Base-by-base conservation (phyloP, 1,140 invertebrate species). In the Drosophila cardini region DNA sequence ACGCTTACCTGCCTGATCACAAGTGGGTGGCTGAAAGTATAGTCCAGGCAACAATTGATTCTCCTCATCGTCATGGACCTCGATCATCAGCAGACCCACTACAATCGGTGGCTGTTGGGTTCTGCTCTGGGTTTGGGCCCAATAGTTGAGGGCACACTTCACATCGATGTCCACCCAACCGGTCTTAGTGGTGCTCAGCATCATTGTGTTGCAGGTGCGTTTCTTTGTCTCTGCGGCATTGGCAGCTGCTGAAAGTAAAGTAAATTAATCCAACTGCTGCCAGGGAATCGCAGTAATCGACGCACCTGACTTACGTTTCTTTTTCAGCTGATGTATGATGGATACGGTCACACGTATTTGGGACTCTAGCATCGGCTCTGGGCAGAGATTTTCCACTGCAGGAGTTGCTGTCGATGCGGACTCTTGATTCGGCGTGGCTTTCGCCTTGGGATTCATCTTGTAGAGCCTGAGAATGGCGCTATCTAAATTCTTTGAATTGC, bases 1-100 rank as follows among this genome's bases (percentile, higher is more conserved):
- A 92, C 91, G 90, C 91, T 84, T 92, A 92, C 91, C 90, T 92
- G 91, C 91, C 91, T 92, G 78, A 34, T 87, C 81, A 55, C 91
- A 92, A 65, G 80, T 82, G 43, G 91, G 91, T 71, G 91, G 91
- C 56, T 73, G 80, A 30, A 92, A 92, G 64, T 79, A 92, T 11
- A 79, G 69, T 2, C 91, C 91, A 13, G 91, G 87, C 65, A 81
- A 72, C 42, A 91, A 32, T 32, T 79, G 91, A 61, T 86, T 85
- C 65, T 92, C 87, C 73, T 92, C 91, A 11, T 92, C 90, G 32
- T 92, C 91, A 21, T 92, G 90, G 26, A 92, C 87, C 65, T 92
- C 91, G 13, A 92, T 91, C 72, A 90, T 72, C 10, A 92, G 70
- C 38, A 79, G 58, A 0, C 91, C 91, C 9, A 90, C 73, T 2